A percentile compares a stretch with the other conserved stretches of the same genome.
These are phyloP conservation scores for Aphelocoma californica DNA, from an alignment of 2,797 vertebrate genomes.

Conservation along the genomic window DNA sequence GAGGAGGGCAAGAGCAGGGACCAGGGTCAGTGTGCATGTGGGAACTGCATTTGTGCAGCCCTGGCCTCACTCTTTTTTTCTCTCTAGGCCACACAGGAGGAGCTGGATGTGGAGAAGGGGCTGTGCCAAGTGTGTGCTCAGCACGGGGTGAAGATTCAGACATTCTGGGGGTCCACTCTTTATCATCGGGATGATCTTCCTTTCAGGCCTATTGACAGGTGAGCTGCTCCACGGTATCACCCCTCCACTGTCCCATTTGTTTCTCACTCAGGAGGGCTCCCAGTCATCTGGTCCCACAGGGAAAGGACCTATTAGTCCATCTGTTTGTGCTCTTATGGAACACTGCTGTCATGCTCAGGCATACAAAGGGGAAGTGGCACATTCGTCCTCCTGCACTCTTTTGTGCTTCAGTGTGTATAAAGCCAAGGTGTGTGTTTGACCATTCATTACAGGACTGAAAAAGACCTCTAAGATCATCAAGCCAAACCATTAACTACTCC, in stretches of 20 bases:
- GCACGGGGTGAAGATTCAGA: slow-evolving; percentile 79
- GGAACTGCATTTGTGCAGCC: neutral
- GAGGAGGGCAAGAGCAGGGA: neutral
- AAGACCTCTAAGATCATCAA: neutral
- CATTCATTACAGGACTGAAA: neutral
- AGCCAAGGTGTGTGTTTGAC: neutral
- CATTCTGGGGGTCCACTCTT: slow-evolving; percentile 82
- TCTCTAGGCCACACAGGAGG: slow-evolving; percentile 79
- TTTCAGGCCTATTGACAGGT: slow-evolving; percentile 78
- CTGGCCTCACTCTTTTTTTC: neutral
- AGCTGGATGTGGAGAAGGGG: slow-evolving; percentile 77
- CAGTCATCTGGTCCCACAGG: too few species aligned
- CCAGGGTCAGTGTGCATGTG: neutral
- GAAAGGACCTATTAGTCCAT: neutral
- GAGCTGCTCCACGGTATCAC: neutral
- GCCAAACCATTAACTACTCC: neutral
- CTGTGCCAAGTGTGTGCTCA: slow-evolving; percentile 76
- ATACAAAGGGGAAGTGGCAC: neutral
- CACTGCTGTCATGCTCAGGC: neutral
- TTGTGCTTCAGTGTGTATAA: neutral
- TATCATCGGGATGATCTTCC: slow-evolving; percentile 85
- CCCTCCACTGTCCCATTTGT: neutral
- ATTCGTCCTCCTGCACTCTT: neutral
- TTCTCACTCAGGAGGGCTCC: neutral
- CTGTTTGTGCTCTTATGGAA: neutral